phyloP scores from a whole-genome alignment of 2,113 vertebrate genomes.

The Megalops atlanticus region DNA sequence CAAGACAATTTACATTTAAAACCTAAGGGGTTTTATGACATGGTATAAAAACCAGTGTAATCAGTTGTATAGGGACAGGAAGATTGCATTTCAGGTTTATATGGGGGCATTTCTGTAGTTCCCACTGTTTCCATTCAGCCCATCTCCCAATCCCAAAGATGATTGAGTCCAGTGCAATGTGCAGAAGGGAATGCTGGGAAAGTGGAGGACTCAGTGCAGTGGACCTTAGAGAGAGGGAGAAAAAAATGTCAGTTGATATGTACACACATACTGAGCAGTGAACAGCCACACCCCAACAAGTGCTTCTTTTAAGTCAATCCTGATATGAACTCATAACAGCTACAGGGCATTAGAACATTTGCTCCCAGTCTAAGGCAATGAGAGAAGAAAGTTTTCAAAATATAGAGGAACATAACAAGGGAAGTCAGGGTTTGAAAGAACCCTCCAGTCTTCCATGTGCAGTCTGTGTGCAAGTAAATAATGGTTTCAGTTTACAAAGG shows the following conservation, averaged over 20 bases:
- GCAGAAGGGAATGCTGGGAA: slow-evolving; percentile 47
- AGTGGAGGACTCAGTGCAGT: slow-evolving; percentile 35
- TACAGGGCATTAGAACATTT: neutral
- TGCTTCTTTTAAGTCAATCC: neutral
- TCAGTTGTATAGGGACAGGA: slow-evolving; percentile 28
- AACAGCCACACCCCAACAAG: neutral
- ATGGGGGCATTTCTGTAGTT: slow-evolving; percentile 25
- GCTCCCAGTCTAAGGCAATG: too few species aligned
- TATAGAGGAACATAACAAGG: too few species aligned
- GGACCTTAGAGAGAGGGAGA: slow-evolving; percentile 33
- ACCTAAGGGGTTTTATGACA: neutral
- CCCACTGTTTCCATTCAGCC: neutral
- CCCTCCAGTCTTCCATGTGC: neutral
- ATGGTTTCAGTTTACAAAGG: neutral
- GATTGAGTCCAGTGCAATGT: slow-evolving; percentile 46
- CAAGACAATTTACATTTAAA: slow-evolving; percentile 11
- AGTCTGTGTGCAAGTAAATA: neutral
- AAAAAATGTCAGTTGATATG: neutral
- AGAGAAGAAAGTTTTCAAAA: neutral
- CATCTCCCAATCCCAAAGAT: slow-evolving; percentile 36
- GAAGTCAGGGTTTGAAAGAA: too few species aligned
- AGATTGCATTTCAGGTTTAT: slow-evolving; percentile 25
- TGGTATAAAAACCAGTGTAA: slow-evolving; percentile 18
- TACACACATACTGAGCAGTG: neutral
- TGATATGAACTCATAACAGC: neutral